Conservation (phyloP, 1,140 invertebrate genomes). For the Chironomus striatipennis region DNA sequence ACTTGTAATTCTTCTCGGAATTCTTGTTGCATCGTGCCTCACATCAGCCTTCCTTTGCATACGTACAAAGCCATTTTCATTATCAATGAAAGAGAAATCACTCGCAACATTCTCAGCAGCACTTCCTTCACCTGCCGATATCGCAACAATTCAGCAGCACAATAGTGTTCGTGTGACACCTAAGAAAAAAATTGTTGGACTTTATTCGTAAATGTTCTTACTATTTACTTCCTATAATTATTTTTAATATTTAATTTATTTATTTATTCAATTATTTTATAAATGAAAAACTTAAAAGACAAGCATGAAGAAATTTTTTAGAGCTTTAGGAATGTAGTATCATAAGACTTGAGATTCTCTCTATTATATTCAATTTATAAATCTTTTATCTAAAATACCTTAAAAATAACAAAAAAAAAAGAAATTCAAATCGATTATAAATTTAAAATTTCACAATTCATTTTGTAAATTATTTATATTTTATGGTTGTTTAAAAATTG, state of each 20-base stretch:
- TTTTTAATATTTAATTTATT: background rate
- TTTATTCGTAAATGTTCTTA: conserved; percentile 15
- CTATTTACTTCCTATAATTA: background rate
- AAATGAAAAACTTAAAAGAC: too few species aligned
- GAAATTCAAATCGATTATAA: too few species aligned
- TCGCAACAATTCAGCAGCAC: conserved; percentile 4
- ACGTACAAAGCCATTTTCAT: conserved; percentile 58
- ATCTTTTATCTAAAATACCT: too few species aligned
- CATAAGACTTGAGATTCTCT: background rate
- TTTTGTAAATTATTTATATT: too few species aligned
- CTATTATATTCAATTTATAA: too few species aligned
- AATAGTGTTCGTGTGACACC: conserved; percentile 12
- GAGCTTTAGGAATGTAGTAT: background rate
- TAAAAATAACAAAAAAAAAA: too few species aligned
- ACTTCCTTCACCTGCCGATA: background rate
- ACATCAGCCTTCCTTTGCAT: conserved; percentile 77
- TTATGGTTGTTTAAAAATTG: too few species aligned
- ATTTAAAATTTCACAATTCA: too few species aligned
- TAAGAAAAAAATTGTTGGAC: background rate
- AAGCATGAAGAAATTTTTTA: background rate
- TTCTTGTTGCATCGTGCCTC: conserved; percentile 72
- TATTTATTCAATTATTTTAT: background rate
- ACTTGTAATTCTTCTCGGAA: conserved; percentile 66
- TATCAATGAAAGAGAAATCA: conserved; percentile 47
- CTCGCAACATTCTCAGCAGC: conserved; percentile 32